A percentile compares a stretch with the other conserved stretches of the same genome.
These are phyloP conservation scores for Pipistrellus pipistrellus DNA, from an alignment of 2,797 vertebrate species.

Conservation along the genomic window DNA sequence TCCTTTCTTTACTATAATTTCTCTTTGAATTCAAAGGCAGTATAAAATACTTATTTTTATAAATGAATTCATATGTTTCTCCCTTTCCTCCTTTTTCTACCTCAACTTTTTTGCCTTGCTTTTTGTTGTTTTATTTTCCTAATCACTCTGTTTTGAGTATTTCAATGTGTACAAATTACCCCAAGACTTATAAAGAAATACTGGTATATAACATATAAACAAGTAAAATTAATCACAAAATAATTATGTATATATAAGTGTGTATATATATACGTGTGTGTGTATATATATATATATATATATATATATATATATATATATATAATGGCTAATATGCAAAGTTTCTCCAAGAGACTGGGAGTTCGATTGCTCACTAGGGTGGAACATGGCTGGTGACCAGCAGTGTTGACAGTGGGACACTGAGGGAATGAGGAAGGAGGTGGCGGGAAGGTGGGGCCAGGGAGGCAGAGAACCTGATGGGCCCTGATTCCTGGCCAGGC, in stretches of 20 bases:
- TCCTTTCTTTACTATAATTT: neutral
- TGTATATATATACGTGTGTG: no score
- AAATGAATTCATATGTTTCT: neutral
- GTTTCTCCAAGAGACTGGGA: no score
- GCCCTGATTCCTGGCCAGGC: no score
- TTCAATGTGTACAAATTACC: neutral
- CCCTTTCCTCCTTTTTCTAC: neutral
- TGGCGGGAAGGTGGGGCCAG: no score
- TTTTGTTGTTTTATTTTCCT: neutral
- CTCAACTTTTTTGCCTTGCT: neutral
- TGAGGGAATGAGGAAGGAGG: no score
- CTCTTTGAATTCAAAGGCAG: neutral
- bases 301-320: no score
- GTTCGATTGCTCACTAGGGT: no score
- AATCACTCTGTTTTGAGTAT: neutral
- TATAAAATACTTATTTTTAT: constrained; percentile 1
- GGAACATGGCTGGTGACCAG: no score
- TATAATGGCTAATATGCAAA: no score
- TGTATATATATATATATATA: no score
- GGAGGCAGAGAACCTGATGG: no score
- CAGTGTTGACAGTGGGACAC: no score
- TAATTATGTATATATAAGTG: neutral
- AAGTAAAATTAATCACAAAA: constrained; percentile 11
- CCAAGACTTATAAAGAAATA: neutral
- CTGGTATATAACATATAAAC: neutral